A percentile compares a stretch with the other conserved stretches of the same genome.
phyloP scores from a whole-genome alignment of 2,113 vertebrate genomes.

The Gorilla gorilla region DNA sequence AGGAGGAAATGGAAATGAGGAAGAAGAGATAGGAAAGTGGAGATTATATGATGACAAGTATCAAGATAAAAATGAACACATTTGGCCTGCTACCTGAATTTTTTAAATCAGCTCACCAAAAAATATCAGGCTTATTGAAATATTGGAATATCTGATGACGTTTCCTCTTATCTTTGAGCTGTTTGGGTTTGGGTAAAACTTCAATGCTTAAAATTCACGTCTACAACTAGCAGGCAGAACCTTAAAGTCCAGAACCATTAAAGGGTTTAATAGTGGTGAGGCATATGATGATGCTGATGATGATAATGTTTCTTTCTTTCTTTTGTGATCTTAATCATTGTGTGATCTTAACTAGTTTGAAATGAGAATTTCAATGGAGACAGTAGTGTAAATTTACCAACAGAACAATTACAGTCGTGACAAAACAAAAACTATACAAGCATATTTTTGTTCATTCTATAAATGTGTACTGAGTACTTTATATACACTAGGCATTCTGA shows the following conservation, averaged over 20 bases:
- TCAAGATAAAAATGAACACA: neutral
- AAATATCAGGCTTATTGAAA: slow-evolving; percentile 13
- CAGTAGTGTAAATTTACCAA: neutral
- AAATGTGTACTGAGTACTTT: neutral
- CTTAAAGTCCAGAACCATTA: neutral
- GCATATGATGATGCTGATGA: neutral
- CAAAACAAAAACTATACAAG: neutral
- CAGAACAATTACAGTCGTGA: neutral
- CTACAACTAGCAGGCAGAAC: neutral
- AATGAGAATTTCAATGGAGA: neutral
- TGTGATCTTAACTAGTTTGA: neutral
- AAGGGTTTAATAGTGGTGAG: neutral
- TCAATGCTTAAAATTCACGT: neutral
- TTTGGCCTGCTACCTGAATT: neutral
- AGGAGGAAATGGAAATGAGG: neutral
- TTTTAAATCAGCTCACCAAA: neutral
- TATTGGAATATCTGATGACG: neutral
- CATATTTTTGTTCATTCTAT: neutral
- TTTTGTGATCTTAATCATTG: neutral
- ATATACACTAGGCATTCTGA: neutral
- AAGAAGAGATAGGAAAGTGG: neutral
- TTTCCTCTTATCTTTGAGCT: neutral
- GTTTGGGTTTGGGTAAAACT: neutral
- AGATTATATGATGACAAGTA: neutral
- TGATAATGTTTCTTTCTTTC: neutral